These are phyloP conservation scores for Brachyrhaphis roseni DNA, from an alignment of 2,797 vertebrate genomes.

Conservation along the genomic window DNA sequence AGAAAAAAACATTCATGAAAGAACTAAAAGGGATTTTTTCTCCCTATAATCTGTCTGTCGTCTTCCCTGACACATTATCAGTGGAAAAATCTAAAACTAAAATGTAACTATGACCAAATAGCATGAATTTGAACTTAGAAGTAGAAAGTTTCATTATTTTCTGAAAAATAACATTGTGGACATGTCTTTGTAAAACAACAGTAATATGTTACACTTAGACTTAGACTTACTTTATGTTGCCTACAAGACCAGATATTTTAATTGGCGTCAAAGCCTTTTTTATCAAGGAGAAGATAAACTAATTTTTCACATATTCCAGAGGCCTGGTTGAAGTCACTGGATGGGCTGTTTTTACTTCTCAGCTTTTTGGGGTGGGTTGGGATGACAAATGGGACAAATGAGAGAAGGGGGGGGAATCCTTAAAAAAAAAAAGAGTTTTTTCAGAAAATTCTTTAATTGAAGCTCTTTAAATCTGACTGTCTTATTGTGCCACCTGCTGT, in stretches of 20 bases:
- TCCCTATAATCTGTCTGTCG: not conserved
- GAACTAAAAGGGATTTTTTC: not conserved
- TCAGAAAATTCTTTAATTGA: not conserved
- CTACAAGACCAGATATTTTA: not conserved
- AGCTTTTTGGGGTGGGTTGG: not conserved
- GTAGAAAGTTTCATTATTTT: not conserved
- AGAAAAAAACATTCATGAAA: not conserved
- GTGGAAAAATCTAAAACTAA: not conserved
- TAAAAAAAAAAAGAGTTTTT: not conserved
- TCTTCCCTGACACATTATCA: not conserved
- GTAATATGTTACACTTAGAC: too few relatives aligned
- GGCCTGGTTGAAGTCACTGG: not conserved
- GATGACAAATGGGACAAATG: not conserved
- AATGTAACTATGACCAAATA: not conserved
- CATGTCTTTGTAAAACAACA: not conserved
- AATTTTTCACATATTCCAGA: not conserved
- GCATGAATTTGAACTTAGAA: not conserved
- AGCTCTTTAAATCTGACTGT: not conserved
- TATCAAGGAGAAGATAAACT: not conserved
- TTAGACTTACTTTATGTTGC: not conserved
- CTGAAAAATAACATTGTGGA: not conserved
- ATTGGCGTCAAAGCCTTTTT: not conserved
- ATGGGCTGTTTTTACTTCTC: not conserved
- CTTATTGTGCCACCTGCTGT: constrained; percentile 1
- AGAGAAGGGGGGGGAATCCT: not conserved